A percentile compares a stretch with the other conserved stretches of the same genome.
phyloP scores from a whole-genome alignment of 2,888 invertebrate species.

The Rhamnusium bicolor region DNA sequence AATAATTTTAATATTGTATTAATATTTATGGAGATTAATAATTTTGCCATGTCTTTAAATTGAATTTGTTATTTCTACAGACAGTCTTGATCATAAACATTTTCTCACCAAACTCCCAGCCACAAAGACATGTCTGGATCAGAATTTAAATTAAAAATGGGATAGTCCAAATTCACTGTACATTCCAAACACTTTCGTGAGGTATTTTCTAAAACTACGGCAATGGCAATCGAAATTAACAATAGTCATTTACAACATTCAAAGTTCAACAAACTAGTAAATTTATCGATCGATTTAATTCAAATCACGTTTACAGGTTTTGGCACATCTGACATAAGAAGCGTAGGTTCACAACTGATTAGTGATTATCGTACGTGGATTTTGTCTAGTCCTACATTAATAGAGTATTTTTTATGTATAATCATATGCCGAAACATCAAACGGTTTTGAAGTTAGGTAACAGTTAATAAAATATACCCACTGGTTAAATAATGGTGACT shows the following conservation, averaged over 20 bases:
- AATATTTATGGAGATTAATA: too few species aligned
- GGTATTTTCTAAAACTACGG: neutral
- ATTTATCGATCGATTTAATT: neutral
- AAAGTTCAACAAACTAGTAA: conserved; percentile 1
- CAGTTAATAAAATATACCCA: neutral
- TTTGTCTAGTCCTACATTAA: neutral
- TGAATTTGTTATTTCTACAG: neutral
- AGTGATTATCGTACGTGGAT: neutral
- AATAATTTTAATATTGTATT: too few species aligned
- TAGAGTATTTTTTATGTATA: neutral
- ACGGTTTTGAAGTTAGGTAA: neutral
- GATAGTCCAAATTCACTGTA: neutral
- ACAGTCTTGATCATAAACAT: neutral
- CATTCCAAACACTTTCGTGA: neutral
- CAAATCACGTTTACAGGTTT: neutral
- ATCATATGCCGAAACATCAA: neutral
- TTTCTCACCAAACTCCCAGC: neutral
- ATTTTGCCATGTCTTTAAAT: too few species aligned
- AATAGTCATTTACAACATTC: neutral
- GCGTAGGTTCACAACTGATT: neutral
- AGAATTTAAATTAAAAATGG: neutral
- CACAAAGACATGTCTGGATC: neutral
- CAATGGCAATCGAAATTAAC: neutral
- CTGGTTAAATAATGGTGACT: neutral
- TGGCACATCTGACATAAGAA: conserved; percentile 4